Evolutionary conservation across 2,113 vertebrate genomes (phyloP).

Genomic region (Ranitomeya imitator): DNA sequence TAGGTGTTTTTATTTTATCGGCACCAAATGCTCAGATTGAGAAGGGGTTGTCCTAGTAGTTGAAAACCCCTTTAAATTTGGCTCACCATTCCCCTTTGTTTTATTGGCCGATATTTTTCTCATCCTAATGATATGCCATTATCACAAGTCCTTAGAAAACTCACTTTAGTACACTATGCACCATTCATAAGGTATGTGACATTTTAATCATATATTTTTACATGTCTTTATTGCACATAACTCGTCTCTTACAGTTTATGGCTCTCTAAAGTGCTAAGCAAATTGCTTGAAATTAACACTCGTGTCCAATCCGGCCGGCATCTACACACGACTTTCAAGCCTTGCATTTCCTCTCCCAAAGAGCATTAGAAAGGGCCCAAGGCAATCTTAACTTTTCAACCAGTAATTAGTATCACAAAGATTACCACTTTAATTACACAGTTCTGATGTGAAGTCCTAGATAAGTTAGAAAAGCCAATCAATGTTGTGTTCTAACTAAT

Average conservation of each 20-base stretch:
- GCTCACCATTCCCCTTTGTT: no score
- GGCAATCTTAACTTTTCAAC: conserved; percentile 54
- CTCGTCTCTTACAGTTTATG: not conserved
- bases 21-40: no score
- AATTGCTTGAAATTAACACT: not conserved
- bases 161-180: not conserved
- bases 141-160: not conserved
- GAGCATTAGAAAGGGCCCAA: conserved; percentile 42
- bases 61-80: no score
- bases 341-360: conserved; percentile 42
- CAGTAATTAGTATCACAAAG: conserved; percentile 57
- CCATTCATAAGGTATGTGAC: not conserved
- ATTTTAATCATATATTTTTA: not conserved
- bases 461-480: conserved; percentile 52
- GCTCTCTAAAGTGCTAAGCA: not conserved
- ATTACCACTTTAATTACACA: conserved; percentile 56
- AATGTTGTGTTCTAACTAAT: conserved; percentile 41
- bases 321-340: conserved; percentile 1
- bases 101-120: no score
- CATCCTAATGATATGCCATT: no score
- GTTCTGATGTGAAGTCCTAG: conserved; percentile 38
- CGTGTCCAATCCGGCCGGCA: not conserved
- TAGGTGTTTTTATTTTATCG: no score
- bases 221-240: not conserved
- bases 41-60: no score